phyloP scores from a whole-genome alignment of 2,113 vertebrate species.

The Actenoides lindsayi region DNA sequence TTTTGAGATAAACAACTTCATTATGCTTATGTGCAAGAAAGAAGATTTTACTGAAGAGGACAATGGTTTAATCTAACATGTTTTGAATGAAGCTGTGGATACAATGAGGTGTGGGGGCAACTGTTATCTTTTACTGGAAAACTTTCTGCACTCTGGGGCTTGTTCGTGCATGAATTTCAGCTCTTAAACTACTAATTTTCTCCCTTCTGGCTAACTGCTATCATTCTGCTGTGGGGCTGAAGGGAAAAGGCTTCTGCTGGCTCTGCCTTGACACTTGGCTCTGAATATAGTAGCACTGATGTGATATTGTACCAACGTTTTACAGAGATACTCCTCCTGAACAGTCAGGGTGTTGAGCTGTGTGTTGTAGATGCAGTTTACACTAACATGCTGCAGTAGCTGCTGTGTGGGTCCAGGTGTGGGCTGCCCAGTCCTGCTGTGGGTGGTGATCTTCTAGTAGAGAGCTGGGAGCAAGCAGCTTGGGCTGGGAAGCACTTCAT shows the following conservation, averaged over 20 bases:
- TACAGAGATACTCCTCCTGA: background rate
- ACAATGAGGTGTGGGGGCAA: background rate
- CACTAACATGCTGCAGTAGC: accelerated
- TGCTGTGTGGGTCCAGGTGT: no score
- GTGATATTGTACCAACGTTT: background rate
- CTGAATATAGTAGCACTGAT: background rate
- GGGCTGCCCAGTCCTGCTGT: background rate
- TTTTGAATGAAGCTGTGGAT: background rate
- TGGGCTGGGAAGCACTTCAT: background rate
- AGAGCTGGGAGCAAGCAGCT: background rate
- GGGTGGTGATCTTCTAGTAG: background rate
- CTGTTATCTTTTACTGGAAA: background rate
- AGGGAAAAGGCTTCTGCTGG: background rate
- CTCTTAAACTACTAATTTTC: background rate
- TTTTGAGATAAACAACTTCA: background rate
- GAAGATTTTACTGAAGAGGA: background rate
- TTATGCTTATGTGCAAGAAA: background rate
- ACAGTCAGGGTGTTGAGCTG: background rate
- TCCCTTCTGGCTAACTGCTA: background rate
- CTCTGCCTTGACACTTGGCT: background rate
- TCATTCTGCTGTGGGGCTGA: background rate
- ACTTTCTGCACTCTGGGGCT: background rate
- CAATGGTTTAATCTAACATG: background rate
- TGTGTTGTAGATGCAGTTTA: accelerated
- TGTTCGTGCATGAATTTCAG: background rate